These are phyloP conservation scores for Nipponacmea schrenckii DNA, from an alignment of 2,888 invertebrate species.

Conservation along the genomic window DNA sequence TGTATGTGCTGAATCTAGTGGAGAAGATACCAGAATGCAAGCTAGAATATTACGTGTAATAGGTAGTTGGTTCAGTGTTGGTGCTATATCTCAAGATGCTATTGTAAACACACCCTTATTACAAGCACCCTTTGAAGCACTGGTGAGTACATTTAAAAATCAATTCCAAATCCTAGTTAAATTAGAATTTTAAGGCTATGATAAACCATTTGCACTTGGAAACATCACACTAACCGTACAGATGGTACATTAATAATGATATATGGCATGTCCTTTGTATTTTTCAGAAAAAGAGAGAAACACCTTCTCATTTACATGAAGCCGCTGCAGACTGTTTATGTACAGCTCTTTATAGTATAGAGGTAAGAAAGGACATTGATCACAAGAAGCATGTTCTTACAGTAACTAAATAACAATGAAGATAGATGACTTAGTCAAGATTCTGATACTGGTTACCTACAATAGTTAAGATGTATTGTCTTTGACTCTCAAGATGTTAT, in stretches of 20 bases:
- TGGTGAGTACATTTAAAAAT: conserved; percentile 70
- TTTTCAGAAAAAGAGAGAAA: conserved; percentile 58
- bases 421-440: too few species aligned
- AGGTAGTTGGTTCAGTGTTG: conserved; percentile 90
- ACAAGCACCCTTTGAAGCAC: conserved; percentile 63
- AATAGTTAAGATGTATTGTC: too few species aligned
- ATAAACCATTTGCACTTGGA: too few species aligned
- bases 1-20: conserved; percentile 77
- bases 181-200: too few species aligned
- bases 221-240: too few species aligned
- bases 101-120: conserved; percentile 71
- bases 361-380: conserved; percentile 70
- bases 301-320: conserved; percentile 77
- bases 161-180: not conserved
- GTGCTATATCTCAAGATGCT: conserved; percentile 81
- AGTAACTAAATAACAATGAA: too few species aligned
- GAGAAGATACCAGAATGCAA: conserved; percentile 70
- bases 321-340: conserved; percentile 92
- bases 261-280: too few species aligned
- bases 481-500: too few species aligned
- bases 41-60: conserved; percentile 83
- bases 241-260: too few species aligned
- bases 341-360: conserved; percentile 82
- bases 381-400: too few species aligned
- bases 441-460: too few species aligned